Percentiles rank a stretch among this genome's conserved stretches.
phyloP scores from a whole-genome alignment of 2,888 invertebrate species.

The Epirrhoe tristata region DNA sequence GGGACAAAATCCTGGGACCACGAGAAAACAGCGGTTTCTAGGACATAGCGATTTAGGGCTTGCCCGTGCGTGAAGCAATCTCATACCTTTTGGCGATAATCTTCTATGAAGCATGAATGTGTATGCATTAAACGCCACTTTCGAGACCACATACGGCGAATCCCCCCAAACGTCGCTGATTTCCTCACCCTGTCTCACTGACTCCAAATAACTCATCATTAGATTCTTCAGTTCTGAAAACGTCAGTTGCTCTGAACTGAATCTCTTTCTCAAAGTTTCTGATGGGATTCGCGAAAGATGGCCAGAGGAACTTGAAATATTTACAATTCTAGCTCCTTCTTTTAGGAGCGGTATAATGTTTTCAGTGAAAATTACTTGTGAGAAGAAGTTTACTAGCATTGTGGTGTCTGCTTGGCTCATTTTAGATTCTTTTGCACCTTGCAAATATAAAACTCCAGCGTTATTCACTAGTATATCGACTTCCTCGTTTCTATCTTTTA shows the following conservation, averaged over 20 bases:
- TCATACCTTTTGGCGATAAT: slow-evolving; percentile 61
- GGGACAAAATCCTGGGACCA: too few relatives aligned
- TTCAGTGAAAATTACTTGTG: slow-evolving; percentile 79
- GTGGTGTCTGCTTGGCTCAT: slow-evolving; percentile 67
- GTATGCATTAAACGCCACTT: slow-evolving; percentile 90
- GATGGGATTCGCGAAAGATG: slow-evolving; percentile 87
- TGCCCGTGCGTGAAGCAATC: too few relatives aligned
- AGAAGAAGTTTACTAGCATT: slow-evolving; percentile 67
- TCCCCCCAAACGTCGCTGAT: slow-evolving; percentile 83
- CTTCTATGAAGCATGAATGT: slow-evolving; percentile 87
- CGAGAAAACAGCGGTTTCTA: too few relatives aligned
- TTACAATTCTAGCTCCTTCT: slow-evolving; percentile 89
- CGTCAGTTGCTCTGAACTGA: slow-evolving; percentile 80
- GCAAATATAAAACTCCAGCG: slow-evolving; percentile 84
- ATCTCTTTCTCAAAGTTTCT: slow-evolving; percentile 72
- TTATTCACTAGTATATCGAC: slow-evolving; percentile 91
- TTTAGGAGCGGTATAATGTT: slow-evolving; percentile 88
- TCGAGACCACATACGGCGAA: slow-evolving; percentile 89
- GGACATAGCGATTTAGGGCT: too few relatives aligned
- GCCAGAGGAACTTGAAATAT: slow-evolving; percentile 90
- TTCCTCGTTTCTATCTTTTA: slow-evolving; percentile 85
- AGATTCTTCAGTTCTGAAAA: slow-evolving; percentile 83
- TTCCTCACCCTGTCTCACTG: slow-evolving; percentile 65
- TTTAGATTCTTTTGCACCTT: slow-evolving; percentile 68
- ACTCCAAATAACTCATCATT: slow-evolving; percentile 87